Percentiles rank a stretch among this genome's conserved stretches.
These are phyloP conservation scores for Casuarius casuarius DNA, from an alignment of 2,113 vertebrate genomes.

Conservation along the genomic window DNA sequence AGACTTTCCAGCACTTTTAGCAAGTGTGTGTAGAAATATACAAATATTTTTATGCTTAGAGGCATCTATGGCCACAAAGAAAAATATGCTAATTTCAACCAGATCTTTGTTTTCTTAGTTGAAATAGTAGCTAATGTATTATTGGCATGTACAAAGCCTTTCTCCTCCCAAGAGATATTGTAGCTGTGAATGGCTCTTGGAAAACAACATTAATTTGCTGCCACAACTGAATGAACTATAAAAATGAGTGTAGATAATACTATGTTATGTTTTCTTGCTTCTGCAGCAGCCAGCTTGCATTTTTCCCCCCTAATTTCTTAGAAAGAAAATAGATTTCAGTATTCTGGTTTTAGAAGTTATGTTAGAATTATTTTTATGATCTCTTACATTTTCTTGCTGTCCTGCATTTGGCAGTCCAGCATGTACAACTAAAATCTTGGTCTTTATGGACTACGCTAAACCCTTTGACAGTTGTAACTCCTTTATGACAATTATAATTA, in stretches of 20 bases:
- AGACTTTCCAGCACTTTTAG: neutral
- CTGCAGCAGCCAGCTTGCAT: conserved; percentile 10
- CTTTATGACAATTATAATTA: neutral
- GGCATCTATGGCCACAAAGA: conserved; percentile 36
- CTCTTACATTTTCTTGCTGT: neutral
- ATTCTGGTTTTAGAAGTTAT: neutral
- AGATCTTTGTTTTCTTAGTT: conserved; percentile 33
- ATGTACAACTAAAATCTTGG: neutral
- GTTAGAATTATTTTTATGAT: conserved; percentile 11
- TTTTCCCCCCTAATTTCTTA: neutral
- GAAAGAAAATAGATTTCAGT: neutral
- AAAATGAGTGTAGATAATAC: conserved; percentile 32
- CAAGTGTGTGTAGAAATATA: neutral
- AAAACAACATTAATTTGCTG: conserved; percentile 27
- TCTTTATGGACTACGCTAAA: neutral
- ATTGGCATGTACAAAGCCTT: neutral
- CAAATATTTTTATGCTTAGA: conserved; percentile 28
- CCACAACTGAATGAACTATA: neutral
- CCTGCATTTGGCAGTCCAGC: neutral
- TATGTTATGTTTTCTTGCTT: neutral
- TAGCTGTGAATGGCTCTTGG: conserved; percentile 34
- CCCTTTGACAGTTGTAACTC: neutral
- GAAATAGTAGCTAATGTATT: conserved; percentile 23
- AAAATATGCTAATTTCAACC: conserved; percentile 60
- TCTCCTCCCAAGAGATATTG: conserved; percentile 12